Evolutionary conservation across 2,113 vertebrate genomes (phyloP).

Genomic region (Macrotus californicus): DNA sequence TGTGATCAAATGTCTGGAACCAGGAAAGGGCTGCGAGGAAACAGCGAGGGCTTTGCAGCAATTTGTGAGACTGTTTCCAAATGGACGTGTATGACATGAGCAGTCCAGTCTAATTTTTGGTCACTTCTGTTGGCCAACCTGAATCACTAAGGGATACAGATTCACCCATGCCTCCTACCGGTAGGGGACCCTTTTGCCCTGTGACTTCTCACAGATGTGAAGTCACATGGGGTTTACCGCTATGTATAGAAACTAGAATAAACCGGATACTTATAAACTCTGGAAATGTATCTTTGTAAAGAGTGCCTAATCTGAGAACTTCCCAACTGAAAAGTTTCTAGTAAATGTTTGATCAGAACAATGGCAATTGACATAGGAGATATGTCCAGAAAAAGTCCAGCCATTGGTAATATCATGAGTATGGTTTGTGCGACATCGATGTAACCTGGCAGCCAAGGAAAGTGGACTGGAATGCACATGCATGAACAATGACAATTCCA

Average conservation of each 20-base stretch:
- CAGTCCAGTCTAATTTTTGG: constrained; percentile 24
- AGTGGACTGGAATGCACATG: no score
- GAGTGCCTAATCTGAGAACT: rapidly evolving
- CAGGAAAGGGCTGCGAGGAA: constrained; percentile 53
- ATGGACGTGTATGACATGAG: not conserved
- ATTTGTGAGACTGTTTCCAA: constrained; percentile 38
- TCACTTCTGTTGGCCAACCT: not conserved
- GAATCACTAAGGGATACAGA: not conserved
- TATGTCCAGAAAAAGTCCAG: no score
- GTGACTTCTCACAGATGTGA: not conserved
- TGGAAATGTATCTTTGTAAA: not conserved
- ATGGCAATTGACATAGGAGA: not conserved
- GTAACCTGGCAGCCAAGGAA: no score
- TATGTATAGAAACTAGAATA: not conserved
- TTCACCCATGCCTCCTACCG: not conserved
- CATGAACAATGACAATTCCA: no score
- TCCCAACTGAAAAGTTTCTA: constrained; percentile 18
- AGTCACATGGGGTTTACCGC: rapidly evolving
- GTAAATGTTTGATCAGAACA: not conserved
- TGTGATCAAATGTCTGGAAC: constrained; percentile 76
- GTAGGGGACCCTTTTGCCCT: not conserved
- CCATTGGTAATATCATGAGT: no score
- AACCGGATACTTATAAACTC: not conserved
- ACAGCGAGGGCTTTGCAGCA: constrained; percentile 55
- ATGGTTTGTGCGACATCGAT: no score